Percentiles rank a stretch among this genome's conserved stretches.
Evolutionary conservation across 2,797 vertebrate species (phyloP).

Genomic region (Xenopus petersii): DNA sequence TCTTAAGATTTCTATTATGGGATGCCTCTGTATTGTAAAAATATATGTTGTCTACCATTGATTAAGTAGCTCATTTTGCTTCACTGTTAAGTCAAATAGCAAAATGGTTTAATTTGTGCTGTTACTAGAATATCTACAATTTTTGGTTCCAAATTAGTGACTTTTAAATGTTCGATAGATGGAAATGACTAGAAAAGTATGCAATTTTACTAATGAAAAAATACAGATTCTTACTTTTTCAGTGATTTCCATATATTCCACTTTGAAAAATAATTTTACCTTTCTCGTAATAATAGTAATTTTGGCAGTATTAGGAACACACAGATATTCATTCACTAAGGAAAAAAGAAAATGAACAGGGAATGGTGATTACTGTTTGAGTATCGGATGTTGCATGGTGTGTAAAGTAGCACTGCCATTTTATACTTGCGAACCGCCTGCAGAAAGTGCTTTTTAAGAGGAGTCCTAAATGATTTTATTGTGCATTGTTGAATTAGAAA

Average conservation of each 20-base stretch:
- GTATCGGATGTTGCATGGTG: neutral
- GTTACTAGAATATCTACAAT: no score
- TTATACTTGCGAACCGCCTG: neutral
- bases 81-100: no score
- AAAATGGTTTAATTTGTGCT: no score
- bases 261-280: constrained; percentile 46
- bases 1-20: no score
- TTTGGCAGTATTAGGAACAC: constrained; percentile 41
- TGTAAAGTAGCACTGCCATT: neutral
- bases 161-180: constrained; percentile 51
- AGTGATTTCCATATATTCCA: constrained; percentile 29
- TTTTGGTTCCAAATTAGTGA: no score
- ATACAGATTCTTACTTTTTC: constrained; percentile 52
- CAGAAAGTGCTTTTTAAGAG: neutral
- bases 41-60: no score
- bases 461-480: constrained; percentile 8
- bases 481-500: neutral
- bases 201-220: constrained; percentile 52
- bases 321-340: neutral
- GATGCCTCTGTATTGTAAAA: no score
- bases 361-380: neutral
- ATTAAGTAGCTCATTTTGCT: no score
- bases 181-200: constrained; percentile 48
- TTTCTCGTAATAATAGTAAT: constrained; percentile 47
- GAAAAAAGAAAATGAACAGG: neutral